These are phyloP conservation scores for Drosophila stalkeri DNA, from an alignment of 2,888 invertebrate genomes.

Conservation along the genomic window DNA sequence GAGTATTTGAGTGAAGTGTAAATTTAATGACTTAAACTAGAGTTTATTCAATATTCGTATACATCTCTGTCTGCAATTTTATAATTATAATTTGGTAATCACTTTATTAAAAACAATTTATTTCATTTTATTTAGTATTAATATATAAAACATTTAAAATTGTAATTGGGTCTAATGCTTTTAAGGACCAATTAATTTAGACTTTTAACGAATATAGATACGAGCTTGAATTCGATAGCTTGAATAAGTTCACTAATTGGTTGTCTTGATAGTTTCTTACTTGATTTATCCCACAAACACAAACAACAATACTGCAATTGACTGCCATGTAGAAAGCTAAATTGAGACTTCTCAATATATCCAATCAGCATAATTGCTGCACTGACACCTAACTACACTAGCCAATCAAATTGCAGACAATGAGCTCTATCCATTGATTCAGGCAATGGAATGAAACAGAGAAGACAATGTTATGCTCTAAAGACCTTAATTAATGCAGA, in stretches of 20 bases:
- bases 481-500: neutral
- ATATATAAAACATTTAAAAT: no score
- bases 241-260: neutral
- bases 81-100: no score
- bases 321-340: neutral
- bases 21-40: no score
- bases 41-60: no score
- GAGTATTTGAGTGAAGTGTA: no score
- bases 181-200: no score
- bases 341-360: neutral
- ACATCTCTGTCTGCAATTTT: no score
- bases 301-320: neutral
- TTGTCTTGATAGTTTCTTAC: neutral
- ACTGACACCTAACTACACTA: neutral
- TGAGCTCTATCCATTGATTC: no score
- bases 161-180: no score
- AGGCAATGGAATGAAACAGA: no score
- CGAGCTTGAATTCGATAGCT: neutral
- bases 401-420: neutral
- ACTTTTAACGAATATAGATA: neutral
- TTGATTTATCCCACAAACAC: neutral
- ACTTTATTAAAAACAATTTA: no score
- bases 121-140: no score
- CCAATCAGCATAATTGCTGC: conserved; percentile 6
- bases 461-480: neutral